Evolutionary conservation across 2,113 vertebrate genomes (phyloP), one percentile per base, ranked within the genome.

Genomic region (Cryptotis parvus): DNA sequence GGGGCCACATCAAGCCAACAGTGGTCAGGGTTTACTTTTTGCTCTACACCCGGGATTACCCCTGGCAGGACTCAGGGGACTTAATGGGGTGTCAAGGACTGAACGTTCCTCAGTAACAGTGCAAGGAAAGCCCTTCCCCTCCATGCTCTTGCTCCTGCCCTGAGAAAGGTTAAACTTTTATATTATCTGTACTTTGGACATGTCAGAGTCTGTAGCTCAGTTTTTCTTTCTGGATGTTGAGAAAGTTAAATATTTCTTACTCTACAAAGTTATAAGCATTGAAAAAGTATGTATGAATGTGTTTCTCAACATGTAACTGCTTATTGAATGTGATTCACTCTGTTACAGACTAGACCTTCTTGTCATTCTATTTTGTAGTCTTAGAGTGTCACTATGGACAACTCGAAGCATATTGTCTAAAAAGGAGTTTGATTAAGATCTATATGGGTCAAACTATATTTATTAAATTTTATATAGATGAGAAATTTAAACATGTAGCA

Each of bases 161-260:
- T 22, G 55, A 20, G 22, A 58, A 58, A 58, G 55, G 55, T 35
- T 14, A 79, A 12, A 58, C 1, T 58, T 88, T 69, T 35, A 31
- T 55, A 4, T 15, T 65, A 0, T 88, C 26, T 43, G 3, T 61
- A 24, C n/a, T 27, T 78, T 9, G 9, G 20, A 15, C 20, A 80
- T 52, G 24, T 33, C 63, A 49, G 49, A 2, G 20, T 84, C 6
- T 89, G 55, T 77, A 24, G 14, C 29, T 84, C 29, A n/a, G 41
- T 39, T 43, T 89, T n/a, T 88, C 35, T 68, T 89, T 83, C 63
- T 65, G 65, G 72, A 58, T 80, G 27, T 39, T 69, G 68, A 83
- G 20, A 75, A 80, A 92, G 41, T 39, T 63, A 84, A 26, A 63
- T 10, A 14, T 72, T 84, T n/a, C 26, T 41, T 31, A 24, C 26